Evolutionary conservation across 2,888 invertebrate genomes (phyloP).

Genomic region (Nomada lathburiana): DNA sequence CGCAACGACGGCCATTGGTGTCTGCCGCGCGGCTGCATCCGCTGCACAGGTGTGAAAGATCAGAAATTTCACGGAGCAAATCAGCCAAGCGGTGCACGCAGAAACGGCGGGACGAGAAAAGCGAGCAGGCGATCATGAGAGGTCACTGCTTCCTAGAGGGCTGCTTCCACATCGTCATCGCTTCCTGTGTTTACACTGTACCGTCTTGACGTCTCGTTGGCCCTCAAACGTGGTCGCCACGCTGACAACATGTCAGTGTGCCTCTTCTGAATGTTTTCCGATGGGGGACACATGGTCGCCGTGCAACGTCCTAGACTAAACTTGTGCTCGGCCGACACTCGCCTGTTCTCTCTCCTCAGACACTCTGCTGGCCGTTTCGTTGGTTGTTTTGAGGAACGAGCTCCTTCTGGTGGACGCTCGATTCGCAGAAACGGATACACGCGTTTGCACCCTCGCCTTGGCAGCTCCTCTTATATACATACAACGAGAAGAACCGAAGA

Average conservation of each 20-base stretch:
- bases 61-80: conserved; percentile 25
- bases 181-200: conserved; percentile 76
- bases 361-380: conserved; percentile 7
- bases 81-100: neutral
- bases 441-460: conserved; percentile 18
- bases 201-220: conserved; percentile 70
- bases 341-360: neutral
- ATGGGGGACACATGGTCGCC: conserved; percentile 73
- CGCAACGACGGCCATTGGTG: conserved; percentile 32
- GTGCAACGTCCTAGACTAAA: conserved; percentile 73
- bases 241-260: conserved; percentile 78
- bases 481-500: conserved; percentile 2
- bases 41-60: conserved; percentile 50
- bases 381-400: conserved; percentile 43
- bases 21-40: neutral
- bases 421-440: conserved; percentile 62
- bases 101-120: conserved; percentile 24
- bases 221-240: conserved; percentile 69
- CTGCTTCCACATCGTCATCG: conserved; percentile 67
- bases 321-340: conserved; percentile 49
- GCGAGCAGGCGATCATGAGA: conserved; percentile 49
- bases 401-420: conserved; percentile 25
- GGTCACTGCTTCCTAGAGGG: conserved; percentile 74
- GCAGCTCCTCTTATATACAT: neutral
- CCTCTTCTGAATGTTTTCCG: conserved; percentile 74